Conservation (phyloP, 2,797 vertebrate species). For the Microchirus variegatus region DNA sequence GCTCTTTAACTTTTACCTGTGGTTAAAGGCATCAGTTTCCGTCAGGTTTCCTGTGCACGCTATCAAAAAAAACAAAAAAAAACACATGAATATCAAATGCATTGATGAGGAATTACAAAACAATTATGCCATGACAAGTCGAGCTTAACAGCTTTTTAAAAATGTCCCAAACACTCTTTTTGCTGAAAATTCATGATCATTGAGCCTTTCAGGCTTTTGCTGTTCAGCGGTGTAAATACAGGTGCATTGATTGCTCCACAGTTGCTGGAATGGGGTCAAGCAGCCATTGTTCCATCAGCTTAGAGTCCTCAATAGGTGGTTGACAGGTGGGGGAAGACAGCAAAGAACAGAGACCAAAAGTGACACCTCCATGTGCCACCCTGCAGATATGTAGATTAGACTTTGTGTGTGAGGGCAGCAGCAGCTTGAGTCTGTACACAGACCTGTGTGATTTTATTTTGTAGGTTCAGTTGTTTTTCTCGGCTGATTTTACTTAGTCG, state of each 20-base stretch:
- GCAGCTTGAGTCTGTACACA: not conserved
- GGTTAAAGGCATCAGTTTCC: conserved; percentile 79
- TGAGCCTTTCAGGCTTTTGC: conserved; percentile 22
- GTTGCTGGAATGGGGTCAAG: conserved; percentile 58
- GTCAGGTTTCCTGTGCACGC: conserved; percentile 73
- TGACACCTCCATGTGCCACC: conserved; percentile 24
- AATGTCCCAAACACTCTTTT: not conserved
- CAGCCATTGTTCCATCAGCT: conserved; percentile 60
- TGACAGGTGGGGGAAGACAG: conserved; percentile 59
- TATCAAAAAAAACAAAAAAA: conserved; percentile 63
- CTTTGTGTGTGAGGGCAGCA: not conserved
- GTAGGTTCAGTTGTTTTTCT: too few species aligned
- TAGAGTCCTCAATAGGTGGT: conserved; percentile 54
- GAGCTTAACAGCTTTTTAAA: not conserved
- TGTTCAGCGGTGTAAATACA: conserved; percentile 51
- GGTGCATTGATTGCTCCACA: conserved; percentile 25
- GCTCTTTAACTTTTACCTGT: conserved; percentile 74
- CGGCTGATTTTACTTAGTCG: too few species aligned
- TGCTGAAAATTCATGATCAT: not conserved
- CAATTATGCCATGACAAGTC: not conserved
- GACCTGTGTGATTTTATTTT: too few species aligned
- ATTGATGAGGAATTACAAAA: not conserved
- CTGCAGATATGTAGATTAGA: conserved; percentile 7
- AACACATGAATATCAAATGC: conserved; percentile 15
- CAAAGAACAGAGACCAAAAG: conserved; percentile 49